Evolutionary conservation across 2,113 vertebrate genomes (phyloP), one percentile per base, ranked within the genome.

Genomic region (Antigone vipio): DNA sequence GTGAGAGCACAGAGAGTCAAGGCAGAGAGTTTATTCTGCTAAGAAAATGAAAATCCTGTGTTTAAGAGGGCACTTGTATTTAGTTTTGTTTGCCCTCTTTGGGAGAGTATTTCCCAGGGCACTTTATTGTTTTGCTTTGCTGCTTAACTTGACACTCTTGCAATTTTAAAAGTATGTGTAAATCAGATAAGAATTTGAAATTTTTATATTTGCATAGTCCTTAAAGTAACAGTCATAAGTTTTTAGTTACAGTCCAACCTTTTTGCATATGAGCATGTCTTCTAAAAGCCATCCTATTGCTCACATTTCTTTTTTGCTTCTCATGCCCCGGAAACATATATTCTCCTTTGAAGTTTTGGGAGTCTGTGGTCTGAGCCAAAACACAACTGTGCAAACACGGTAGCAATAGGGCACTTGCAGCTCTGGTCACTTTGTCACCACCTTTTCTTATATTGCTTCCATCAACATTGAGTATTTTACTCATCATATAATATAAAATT

Each of bases 1-100:
- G 92, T 78, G 90, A 96, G 94, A 92, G 94, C 96, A 88, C 77
- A 40, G 45, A 83, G 82, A 76, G 68, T 94, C 91, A 88, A 92
- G 72, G 86, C 92, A 93, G 92, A 88, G 81, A 50, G 38, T 63
- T 83, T 76, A 85, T 93, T 96, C 95, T 88, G 59, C 55, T 93
- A 89, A 92, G 94, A 97, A 97, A 94, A 92, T 55, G 35, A 63
- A 96, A 96, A 95, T 91, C 85, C 62, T 34, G 1, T 56, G 7
- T 60, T 86, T 87, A 92, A 78, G 64, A 81, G 15, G 42, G 23
- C 23, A 24, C 9, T 89, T 55, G 8, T 10, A 44, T 67, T 66
- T 78, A 23, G 50, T 44, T 91, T 79, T 87, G 22, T 69, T 96
- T 89, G 49, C 26, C 26, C 9, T 85, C 63, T 80, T 63, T 18